Percentiles rank a stretch among this genome's conserved stretches.
These are phyloP conservation scores for Leptinotarsa tumamoca DNA, from an alignment of 2,888 invertebrate genomes.

Conservation along the genomic window DNA sequence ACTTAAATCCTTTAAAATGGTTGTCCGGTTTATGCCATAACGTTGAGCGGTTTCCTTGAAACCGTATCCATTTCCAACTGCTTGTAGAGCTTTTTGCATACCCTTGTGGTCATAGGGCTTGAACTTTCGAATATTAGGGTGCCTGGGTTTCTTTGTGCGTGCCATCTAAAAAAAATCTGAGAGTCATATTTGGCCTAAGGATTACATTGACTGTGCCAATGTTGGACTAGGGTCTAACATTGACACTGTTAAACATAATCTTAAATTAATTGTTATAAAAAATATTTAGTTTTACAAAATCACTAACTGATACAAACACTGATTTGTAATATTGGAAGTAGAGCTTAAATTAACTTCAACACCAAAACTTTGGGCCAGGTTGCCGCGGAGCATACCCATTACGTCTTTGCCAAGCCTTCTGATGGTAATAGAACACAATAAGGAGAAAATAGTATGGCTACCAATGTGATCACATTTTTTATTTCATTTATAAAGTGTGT, in stretches of 20 bases:
- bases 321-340: background rate
- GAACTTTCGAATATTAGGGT: background rate
- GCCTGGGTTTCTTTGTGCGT: slow-evolving; percentile 6
- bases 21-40: slow-evolving; percentile 34
- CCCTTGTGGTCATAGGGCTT: slow-evolving; percentile 21
- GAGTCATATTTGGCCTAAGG: slow-evolving; percentile 20
- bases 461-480: no score
- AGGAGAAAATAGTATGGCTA: background rate
- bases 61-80: slow-evolving; percentile 8
- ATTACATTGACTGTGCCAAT: slow-evolving; percentile 6
- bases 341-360: background rate
- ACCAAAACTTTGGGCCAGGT: background rate
- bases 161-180: slow-evolving; percentile 23
- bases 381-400: background rate
- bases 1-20: slow-evolving; percentile 31
- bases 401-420: background rate
- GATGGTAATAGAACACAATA: background rate
- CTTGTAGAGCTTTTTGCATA: slow-evolving; percentile 24
- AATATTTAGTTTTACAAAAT: background rate
- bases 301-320: slow-evolving; percentile 10
- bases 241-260: no score
- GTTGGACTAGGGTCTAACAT: background rate
- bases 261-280: no score
- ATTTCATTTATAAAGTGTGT: no score
- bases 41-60: background rate